Evolutionary conservation across 1,140 invertebrate species (phyloP).

Genomic region (Ceratitis capitata): DNA sequence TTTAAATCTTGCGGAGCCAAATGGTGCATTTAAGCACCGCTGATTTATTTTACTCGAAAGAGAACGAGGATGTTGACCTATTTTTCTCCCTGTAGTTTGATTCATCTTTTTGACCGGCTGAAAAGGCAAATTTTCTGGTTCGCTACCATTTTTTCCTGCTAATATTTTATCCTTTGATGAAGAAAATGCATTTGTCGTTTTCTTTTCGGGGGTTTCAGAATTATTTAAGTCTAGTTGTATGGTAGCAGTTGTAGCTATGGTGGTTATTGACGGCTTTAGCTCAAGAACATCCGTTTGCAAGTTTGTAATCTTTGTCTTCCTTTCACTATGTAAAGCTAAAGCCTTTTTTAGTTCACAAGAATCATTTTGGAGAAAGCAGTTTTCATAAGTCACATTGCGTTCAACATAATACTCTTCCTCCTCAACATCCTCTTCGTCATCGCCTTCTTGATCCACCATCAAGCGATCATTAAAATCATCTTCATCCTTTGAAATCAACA

Average conservation of each 20-base stretch:
- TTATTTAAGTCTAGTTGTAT: neutral
- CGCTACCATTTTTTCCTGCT: neutral
- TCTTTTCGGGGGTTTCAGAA: neutral
- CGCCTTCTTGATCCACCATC: slow-evolving; percentile 50
- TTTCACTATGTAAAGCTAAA: neutral
- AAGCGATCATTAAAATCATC: slow-evolving; percentile 44
- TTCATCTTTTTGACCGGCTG: too few species aligned
- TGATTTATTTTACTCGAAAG: too few species aligned
- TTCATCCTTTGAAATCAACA: slow-evolving; percentile 39
- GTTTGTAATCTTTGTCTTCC: neutral
- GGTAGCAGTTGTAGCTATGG: neutral
- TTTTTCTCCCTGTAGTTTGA: too few species aligned
- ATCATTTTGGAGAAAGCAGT: slow-evolving; percentile 54
- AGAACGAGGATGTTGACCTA: too few species aligned
- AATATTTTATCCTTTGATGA: neutral
- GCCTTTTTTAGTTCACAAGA: slow-evolving; percentile 54
- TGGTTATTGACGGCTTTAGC: neutral
- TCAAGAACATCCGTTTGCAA: neutral
- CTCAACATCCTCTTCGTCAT: slow-evolving; percentile 45
- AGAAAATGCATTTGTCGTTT: neutral
- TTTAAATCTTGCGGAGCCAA: neutral
- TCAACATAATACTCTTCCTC: slow-evolving; percentile 54
- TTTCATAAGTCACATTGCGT: slow-evolving; percentile 57
- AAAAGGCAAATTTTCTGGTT: neutral
- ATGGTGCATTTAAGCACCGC: too few species aligned